Percentiles rank a stretch among this genome's conserved stretches.
Evolutionary conservation across 2,113 vertebrate genomes (phyloP).

Genomic region (Numida meleagris): DNA sequence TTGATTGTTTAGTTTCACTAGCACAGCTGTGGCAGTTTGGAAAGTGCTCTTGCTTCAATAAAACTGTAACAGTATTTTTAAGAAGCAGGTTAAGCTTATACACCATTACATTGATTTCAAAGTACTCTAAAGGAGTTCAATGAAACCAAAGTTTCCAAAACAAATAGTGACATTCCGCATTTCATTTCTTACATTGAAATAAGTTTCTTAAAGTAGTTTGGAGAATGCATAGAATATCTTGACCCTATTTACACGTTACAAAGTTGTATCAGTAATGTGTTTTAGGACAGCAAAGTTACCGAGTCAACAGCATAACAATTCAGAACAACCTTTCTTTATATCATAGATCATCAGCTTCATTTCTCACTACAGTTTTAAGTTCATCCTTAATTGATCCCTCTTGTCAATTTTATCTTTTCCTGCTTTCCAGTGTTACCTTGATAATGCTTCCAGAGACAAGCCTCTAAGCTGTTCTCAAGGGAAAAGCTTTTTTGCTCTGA

Average conservation of each 20-base stretch:
- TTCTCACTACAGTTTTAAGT: background rate
- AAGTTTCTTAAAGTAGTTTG: background rate
- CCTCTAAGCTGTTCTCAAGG: background rate
- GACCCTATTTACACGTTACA: background rate
- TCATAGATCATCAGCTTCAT: background rate
- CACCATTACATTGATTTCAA: background rate
- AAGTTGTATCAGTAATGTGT: background rate
- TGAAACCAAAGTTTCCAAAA: background rate
- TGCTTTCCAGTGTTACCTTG: conserved; percentile 63
- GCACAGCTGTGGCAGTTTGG: background rate
- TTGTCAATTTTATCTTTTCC: background rate
- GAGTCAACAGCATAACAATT: background rate
- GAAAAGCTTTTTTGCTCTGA: background rate
- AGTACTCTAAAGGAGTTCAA: background rate
- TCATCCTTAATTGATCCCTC: background rate
- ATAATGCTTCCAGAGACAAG: conserved; percentile 42
- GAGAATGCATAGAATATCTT: background rate
- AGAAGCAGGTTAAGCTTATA: background rate
- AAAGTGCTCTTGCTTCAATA: background rate
- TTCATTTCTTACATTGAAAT: background rate
- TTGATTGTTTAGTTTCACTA: background rate
- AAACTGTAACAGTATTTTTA: background rate
- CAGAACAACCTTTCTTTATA: background rate
- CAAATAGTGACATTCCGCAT: background rate
- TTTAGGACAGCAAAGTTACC: background rate